These are phyloP conservation scores for Patiria pectinifera DNA, from an alignment of 53 echinoderm and acorn worm species.

Conservation along the genomic window DNA sequence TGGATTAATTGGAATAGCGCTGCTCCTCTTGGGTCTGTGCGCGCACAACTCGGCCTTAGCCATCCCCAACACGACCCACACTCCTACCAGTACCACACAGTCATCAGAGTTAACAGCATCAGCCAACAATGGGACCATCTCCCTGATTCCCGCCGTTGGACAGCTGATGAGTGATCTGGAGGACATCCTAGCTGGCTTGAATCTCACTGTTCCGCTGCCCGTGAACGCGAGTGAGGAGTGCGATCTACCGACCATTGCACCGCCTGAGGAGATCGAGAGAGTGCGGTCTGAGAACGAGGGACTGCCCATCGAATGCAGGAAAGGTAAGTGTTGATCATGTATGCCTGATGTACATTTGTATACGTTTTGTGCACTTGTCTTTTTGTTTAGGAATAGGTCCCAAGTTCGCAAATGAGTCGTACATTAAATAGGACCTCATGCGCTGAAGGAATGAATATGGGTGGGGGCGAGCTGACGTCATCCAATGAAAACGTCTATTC, in stretches of 20 bases:
- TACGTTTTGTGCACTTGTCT: no score
- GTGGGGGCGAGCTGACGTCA: no score
- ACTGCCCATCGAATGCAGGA: constrained; percentile 61
- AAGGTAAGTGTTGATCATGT: constrained; percentile 39
- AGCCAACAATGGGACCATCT: neutral
- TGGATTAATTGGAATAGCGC: neutral
- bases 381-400: no score
- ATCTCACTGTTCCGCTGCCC: neutral
- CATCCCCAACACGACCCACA: neutral
- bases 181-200: constrained; percentile 15
- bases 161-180: neutral
- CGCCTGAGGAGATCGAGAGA: constrained; percentile 55
- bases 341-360: no score
- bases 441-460: no score
- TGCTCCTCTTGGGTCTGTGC: neutral
- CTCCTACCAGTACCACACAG: neutral
- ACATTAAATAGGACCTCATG: no score
- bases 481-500: no score
- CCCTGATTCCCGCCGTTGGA: neutral
- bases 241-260: constrained; percentile 65
- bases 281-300: constrained; percentile 57
- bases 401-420: no score
- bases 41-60: neutral
- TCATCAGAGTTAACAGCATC: neutral
- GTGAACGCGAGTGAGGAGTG: constrained; percentile 7